Conservation (phyloP, 2,797 vertebrate species). For the Rhinatrema bivittatum region DNA sequence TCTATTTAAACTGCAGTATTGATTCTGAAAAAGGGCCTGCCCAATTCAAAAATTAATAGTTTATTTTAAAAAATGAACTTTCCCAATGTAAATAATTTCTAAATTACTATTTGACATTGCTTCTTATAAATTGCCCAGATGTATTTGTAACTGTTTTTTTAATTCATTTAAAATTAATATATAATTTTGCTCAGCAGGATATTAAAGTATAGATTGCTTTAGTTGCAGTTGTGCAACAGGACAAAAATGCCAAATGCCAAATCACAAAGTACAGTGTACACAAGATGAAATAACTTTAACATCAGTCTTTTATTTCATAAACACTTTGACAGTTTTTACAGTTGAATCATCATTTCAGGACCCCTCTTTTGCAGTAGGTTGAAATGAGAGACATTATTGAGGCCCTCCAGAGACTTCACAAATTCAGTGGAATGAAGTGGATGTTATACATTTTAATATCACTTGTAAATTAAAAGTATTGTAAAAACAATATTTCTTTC, state of each 20-base stretch:
- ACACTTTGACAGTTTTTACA: too few species aligned
- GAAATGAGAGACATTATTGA: conserved; percentile 14
- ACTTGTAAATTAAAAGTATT: conserved; percentile 36
- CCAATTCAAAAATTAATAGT: conserved; percentile 28
- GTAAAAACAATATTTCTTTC: conserved; percentile 23
- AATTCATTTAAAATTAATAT: conserved; percentile 40
- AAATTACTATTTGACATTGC: conserved; percentile 41
- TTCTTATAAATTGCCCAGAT: conserved; percentile 46
- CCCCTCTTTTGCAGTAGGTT: too few species aligned
- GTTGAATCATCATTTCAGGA: conserved; percentile 12
- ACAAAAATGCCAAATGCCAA: conserved; percentile 12
- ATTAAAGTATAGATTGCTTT: conserved; percentile 36
- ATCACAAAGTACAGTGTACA: conserved; percentile 13
- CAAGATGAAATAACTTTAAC: too few species aligned
- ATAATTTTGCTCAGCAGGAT: conserved; percentile 36
- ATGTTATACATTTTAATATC: too few species aligned
- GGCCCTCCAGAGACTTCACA: neutral
- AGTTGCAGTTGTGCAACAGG: conserved; percentile 28
- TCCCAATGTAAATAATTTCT: conserved; percentile 52
- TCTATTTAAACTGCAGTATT: conserved; percentile 12
- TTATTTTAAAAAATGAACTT: conserved; percentile 33
- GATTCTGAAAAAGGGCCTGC: conserved; percentile 32
- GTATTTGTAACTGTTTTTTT: conserved; percentile 29
- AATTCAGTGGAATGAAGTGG: too few species aligned
- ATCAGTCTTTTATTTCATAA: too few species aligned